These are phyloP conservation scores for Tachystola acroxantha DNA, from an alignment of 2,888 invertebrate genomes.

Conservation along the genomic window DNA sequence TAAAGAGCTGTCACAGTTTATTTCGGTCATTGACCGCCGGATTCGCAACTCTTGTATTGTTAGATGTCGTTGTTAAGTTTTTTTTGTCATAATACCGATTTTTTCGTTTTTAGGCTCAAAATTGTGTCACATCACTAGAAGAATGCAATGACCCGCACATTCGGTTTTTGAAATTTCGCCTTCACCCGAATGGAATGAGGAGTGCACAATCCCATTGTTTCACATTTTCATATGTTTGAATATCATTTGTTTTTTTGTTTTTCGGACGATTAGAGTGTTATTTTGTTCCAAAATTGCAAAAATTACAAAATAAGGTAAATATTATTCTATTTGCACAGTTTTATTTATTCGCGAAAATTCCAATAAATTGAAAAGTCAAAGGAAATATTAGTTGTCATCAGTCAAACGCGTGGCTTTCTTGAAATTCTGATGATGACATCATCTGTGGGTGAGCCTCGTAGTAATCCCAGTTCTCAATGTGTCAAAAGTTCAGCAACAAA, in stretches of 20 bases:
- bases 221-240: constrained; percentile 76
- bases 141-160: constrained; percentile 65
- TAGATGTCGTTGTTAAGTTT: constrained; percentile 46
- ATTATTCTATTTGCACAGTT: constrained; percentile 32
- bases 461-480: constrained; percentile 35
- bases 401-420: constrained; percentile 63
- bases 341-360: constrained; percentile 13
- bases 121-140: constrained; percentile 65
- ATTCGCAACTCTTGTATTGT: constrained; percentile 66
- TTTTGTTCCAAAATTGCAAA: constrained; percentile 78
- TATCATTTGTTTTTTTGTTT: constrained; percentile 79
- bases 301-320: constrained; percentile 76
- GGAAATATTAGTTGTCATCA: constrained; percentile 34
- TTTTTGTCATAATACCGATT: constrained; percentile 57
- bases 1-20: constrained; percentile 64
- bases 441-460: constrained; percentile 50
- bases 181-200: constrained; percentile 75
- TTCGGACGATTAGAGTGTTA: constrained; percentile 75
- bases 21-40: constrained; percentile 78
- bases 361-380: constrained; percentile 19
- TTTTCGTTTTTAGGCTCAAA: constrained; percentile 59
- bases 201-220: constrained; percentile 76
- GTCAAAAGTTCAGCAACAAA: constrained; percentile 19
- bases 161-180: constrained; percentile 72
- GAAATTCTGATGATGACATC: constrained; percentile 66